Evolutionary conservation across 2,113 vertebrate species (phyloP).

Genomic region (Scophthalmus maximus): DNA sequence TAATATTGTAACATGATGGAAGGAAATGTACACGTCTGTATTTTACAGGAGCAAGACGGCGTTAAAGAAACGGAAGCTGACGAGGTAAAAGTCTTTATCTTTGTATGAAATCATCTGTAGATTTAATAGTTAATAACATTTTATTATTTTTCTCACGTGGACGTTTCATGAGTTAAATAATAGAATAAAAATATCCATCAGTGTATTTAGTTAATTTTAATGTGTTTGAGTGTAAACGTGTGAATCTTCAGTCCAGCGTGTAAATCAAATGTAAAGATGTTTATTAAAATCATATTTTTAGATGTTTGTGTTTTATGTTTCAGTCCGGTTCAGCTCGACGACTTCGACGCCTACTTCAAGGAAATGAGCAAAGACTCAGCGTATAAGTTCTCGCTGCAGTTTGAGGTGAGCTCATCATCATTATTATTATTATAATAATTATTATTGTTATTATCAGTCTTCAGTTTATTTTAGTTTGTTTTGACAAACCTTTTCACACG

Average conservation of each 20-base stretch:
- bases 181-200: too few species aligned
- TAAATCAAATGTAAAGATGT: too few species aligned
- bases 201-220: too few species aligned
- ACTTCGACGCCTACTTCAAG: constrained; percentile 94
- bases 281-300: too few species aligned
- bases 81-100: constrained; percentile 87
- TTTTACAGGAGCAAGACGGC: constrained; percentile 95
- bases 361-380: constrained; percentile 99
- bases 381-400: constrained; percentile 98
- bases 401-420: constrained; percentile 86
- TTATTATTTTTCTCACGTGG: too few species aligned
- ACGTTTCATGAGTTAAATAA: too few species aligned
- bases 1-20: background rate
- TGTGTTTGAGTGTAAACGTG: constrained; percentile 2
- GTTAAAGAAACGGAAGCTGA: constrained; percentile 96
- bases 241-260: background rate
- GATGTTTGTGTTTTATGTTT: background rate
- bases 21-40: constrained; percentile 51
- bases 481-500: too few species aligned
- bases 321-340: constrained; percentile 93
- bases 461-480: too few species aligned
- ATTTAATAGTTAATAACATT: too few species aligned
- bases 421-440: background rate
- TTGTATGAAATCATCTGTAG: too few species aligned
- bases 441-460: background rate